Percentiles rank a stretch among this genome's conserved stretches.
phyloP scores from a whole-genome alignment of 2,888 invertebrate genomes.

The Chrysodeixis includens region DNA sequence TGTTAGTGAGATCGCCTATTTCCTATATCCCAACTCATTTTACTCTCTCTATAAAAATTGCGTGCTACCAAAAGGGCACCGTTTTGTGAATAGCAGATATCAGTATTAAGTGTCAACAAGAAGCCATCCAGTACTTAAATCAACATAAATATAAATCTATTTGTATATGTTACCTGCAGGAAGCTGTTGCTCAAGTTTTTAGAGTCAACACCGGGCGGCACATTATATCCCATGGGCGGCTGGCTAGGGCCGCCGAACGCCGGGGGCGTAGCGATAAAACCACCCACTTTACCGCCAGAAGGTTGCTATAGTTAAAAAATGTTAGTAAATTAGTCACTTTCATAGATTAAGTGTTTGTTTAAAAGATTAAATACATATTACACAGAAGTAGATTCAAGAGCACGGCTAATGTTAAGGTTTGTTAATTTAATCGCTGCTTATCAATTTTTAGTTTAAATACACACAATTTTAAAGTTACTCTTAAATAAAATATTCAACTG shows the following conservation, averaged over 20 bases:
- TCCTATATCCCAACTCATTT: too few species aligned
- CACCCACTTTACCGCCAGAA: slow-evolving; percentile 84
- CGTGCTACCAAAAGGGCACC: background rate
- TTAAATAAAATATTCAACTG: too few species aligned
- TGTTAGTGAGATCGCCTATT: too few species aligned
- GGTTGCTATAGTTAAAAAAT: slow-evolving; percentile 66
- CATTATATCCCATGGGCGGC: slow-evolving; percentile 90
- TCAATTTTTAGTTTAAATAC: too few species aligned
- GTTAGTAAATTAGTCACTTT: background rate
- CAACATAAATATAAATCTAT: background rate
- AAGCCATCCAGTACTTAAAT: background rate
- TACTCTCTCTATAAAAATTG: too few species aligned
- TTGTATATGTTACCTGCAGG: slow-evolving; percentile 87
- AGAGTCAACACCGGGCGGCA: slow-evolving; percentile 90
- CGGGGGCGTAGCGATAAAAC: slow-evolving; percentile 77
- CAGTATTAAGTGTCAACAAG: background rate
- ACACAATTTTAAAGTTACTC: too few species aligned
- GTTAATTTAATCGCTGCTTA: too few species aligned
- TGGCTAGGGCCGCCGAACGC: slow-evolving; percentile 74
- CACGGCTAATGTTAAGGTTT: too few species aligned
- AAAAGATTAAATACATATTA: too few species aligned
- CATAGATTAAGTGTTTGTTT: too few species aligned
- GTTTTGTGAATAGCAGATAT: background rate
- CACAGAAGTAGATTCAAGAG: too few species aligned
- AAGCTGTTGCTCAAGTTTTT: slow-evolving; percentile 91